phyloP scores from a whole-genome alignment of 2,797 vertebrate genomes.

The Crocidura indochinensis region DNA sequence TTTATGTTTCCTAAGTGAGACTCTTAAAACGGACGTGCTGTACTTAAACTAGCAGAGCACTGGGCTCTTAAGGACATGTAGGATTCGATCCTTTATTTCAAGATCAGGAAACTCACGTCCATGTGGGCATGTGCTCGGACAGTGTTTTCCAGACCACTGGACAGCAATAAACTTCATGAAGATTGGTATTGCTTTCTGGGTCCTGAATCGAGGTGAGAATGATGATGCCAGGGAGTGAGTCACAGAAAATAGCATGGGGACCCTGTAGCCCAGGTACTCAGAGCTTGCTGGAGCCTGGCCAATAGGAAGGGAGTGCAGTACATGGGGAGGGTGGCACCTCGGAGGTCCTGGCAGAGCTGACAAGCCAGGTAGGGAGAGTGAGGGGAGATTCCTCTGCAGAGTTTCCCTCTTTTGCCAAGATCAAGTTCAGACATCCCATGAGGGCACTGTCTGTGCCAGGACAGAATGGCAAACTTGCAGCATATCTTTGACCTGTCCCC shows the following conservation, averaged over 20 bases:
- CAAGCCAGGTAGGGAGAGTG: background rate
- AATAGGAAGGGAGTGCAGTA: background rate
- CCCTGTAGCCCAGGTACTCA: background rate
- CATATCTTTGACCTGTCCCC: no score
- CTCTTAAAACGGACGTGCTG: constrained; percentile 77
- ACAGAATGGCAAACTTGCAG: no score
- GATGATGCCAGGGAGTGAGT: background rate
- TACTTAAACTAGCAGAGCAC: constrained; percentile 73
- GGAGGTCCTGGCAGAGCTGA: background rate
- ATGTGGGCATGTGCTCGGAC: background rate
- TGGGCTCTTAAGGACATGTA: constrained; percentile 56
- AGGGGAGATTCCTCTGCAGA: no score
- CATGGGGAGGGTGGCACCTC: background rate
- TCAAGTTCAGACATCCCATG: background rate
- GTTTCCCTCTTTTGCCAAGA: background rate
- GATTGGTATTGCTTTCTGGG: background rate
- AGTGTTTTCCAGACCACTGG: background rate
- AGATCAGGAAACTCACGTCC: no score
- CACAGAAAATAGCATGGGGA: background rate
- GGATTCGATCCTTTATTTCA: constrained; percentile 33
- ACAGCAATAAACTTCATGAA: background rate
- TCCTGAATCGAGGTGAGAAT: background rate
- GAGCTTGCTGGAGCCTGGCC: background rate
- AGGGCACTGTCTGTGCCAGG: background rate
- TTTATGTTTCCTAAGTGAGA: constrained; percentile 72